Evolutionary conservation across 1,140 invertebrate species (phyloP).

Genomic region (Holotrichia oblita): DNA sequence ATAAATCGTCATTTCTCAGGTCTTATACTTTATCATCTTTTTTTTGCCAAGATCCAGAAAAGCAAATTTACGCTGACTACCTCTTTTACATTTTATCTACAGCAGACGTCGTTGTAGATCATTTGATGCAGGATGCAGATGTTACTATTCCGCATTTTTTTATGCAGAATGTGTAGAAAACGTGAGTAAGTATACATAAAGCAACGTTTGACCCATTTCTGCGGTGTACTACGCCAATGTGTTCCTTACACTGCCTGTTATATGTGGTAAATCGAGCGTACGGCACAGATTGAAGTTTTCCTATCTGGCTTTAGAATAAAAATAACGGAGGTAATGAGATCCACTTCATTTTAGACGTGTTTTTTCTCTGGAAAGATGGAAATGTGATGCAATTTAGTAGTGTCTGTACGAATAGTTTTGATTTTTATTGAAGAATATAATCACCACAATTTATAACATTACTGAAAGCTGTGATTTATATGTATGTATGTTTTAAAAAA

Average conservation of each 20-base stretch:
- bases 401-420: too few relatives aligned
- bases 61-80: too few relatives aligned
- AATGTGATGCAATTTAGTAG: background rate
- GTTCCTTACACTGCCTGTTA: background rate
- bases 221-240: background rate
- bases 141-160: conserved; percentile 25
- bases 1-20: too few relatives aligned
- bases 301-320: background rate
- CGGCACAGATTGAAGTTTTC: background rate
- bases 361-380: background rate
- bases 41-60: too few relatives aligned
- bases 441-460: too few relatives aligned
- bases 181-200: conserved; percentile 29
- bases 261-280: background rate
- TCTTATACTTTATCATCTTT: too few relatives aligned
- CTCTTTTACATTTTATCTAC: conserved; percentile 19
- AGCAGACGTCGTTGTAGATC: conserved; percentile 18
- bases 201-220: conserved; percentile 28
- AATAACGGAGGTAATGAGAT: conserved; percentile 11
- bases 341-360: background rate
- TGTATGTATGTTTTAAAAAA: too few relatives aligned
- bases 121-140: conserved; percentile 28
- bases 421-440: too few relatives aligned
- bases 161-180: conserved; percentile 16
- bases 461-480: too few relatives aligned